Percentiles rank a stretch among this genome's conserved stretches.
Conservation (phyloP, 1,140 invertebrate species). For the Bicyclus anynana region DNA sequence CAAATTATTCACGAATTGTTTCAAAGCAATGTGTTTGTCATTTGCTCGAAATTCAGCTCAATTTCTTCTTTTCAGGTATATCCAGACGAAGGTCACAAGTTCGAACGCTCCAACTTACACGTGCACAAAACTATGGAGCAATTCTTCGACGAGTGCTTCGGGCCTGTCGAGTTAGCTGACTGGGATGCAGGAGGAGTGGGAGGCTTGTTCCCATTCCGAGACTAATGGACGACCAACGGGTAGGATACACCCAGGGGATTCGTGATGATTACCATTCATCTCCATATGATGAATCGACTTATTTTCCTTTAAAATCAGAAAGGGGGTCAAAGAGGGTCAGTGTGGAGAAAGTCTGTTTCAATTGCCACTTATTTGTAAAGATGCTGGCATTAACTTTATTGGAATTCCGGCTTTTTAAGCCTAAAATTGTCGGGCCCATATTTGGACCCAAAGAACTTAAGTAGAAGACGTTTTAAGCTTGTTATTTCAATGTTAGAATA, state of each 20-base stretch:
- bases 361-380: too few relatives aligned
- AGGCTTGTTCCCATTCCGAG: slow-evolving; percentile 70
- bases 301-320: not conserved
- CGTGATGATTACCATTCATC: not conserved
- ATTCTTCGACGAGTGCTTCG: slow-evolving; percentile 91
- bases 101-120: slow-evolving; percentile 84
- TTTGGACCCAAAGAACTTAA: too few relatives aligned
- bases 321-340: too few relatives aligned
- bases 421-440: too few relatives aligned
- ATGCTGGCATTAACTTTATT: too few relatives aligned
- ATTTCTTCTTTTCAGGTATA: slow-evolving; percentile 82
- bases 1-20: too few relatives aligned
- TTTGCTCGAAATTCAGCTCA: too few relatives aligned
- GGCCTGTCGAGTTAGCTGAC: slow-evolving; percentile 83
- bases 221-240: slow-evolving; percentile 31
- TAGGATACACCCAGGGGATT: not conserved
- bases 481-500: too few relatives aligned
- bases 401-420: too few relatives aligned
- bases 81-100: slow-evolving; percentile 88
- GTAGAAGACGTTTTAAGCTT: too few relatives aligned
- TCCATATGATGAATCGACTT: not conserved
- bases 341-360: too few relatives aligned
- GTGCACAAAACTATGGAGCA: slow-evolving; percentile 89
- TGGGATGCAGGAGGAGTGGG: slow-evolving; percentile 79
- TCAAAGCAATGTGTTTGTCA: too few relatives aligned